Percentiles rank a stretch among this genome's conserved stretches.
phyloP scores from a whole-genome alignment of 2,113 vertebrate species.

The Sphaerodactylus townsendi region DNA sequence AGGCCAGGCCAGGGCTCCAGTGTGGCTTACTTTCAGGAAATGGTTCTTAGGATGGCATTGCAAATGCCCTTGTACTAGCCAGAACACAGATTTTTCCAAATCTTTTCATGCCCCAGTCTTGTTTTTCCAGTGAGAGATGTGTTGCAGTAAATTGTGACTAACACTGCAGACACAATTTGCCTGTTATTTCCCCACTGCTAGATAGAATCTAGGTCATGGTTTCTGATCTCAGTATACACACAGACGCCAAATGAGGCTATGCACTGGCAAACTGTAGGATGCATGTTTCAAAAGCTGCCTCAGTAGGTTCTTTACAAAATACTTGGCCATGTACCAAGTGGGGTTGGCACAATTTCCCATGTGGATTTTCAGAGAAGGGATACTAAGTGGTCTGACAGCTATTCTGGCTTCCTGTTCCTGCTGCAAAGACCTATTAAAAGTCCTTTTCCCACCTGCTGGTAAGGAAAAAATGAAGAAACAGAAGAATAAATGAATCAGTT shows the following conservation, averaged over 20 bases:
- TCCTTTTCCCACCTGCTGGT: constrained; percentile 29
- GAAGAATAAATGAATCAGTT: constrained; percentile 39
- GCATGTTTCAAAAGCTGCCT: neutral
- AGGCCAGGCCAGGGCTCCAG: too few species aligned
- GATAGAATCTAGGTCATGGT: constrained; percentile 45
- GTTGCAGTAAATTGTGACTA: constrained; percentile 29
- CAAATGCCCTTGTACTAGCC: neutral
- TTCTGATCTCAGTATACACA: constrained; percentile 27
- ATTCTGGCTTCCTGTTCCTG: constrained; percentile 29
- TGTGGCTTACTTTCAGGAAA: too few species aligned
- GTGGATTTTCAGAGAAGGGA: constrained; percentile 19
- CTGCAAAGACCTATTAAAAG: constrained; percentile 5
- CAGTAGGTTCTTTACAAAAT: constrained; percentile 6
- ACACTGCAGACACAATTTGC: neutral
- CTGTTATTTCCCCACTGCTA: constrained; percentile 12
- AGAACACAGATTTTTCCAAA: constrained; percentile 24
- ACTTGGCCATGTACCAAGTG: constrained; percentile 23
- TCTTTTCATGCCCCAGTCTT: constrained; percentile 22
- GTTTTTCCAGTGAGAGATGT: constrained; percentile 23
- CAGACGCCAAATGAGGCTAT: constrained; percentile 33
- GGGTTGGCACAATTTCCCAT: constrained; percentile 12
- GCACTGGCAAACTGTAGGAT: constrained; percentile 9
- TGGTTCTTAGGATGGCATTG: neutral
- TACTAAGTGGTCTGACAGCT: constrained; percentile 22
- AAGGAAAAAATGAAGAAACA: constrained; percentile 17